A percentile compares a stretch with the other conserved stretches of the same genome.
Conservation (phyloP, 2,888 invertebrate species). For the Acleris holmiana region DNA sequence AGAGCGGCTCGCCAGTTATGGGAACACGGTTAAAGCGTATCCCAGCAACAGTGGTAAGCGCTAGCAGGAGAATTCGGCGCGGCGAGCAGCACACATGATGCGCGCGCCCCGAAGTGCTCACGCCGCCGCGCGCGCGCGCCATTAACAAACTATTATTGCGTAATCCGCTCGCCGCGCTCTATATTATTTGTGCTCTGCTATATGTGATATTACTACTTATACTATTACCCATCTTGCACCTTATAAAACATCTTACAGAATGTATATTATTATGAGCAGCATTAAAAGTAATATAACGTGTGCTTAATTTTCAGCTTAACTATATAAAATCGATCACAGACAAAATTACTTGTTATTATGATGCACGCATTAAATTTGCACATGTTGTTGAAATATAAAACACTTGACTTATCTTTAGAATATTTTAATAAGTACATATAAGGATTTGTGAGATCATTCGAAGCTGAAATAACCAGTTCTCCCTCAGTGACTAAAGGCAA, state of each 20-base stretch:
- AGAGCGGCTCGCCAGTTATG: too few relatives aligned
- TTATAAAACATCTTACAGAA: slow-evolving; percentile 48
- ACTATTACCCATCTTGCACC: not conserved
- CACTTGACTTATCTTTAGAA: slow-evolving; percentile 74
- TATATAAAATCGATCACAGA: slow-evolving; percentile 83
- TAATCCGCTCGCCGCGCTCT: too few relatives aligned
- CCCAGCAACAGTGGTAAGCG: too few relatives aligned
- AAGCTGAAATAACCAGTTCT: slow-evolving; percentile 77
- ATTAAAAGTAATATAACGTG: slow-evolving; percentile 53
- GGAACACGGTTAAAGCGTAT: too few relatives aligned
- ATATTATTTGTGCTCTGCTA: too few relatives aligned
- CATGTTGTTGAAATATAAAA: slow-evolving; percentile 76
- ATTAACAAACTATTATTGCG: too few relatives aligned
- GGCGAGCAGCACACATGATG: too few relatives aligned
- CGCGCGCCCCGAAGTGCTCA: too few relatives aligned
- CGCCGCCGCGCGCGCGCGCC: too few relatives aligned
- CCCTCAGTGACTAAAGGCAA: slow-evolving; percentile 73
- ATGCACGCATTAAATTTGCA: slow-evolving; percentile 71
- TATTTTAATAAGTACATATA: slow-evolving; percentile 68
- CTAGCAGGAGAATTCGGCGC: too few relatives aligned
- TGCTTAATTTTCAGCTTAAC: slow-evolving; percentile 76
- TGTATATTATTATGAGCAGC: slow-evolving; percentile 55
- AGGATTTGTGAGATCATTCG: slow-evolving; percentile 67
- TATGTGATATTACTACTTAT: not conserved
- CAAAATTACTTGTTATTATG: slow-evolving; percentile 76